Evolutionary conservation across 2,797 vertebrate genomes (phyloP).

Genomic region (Pangasius macronema): DNA sequence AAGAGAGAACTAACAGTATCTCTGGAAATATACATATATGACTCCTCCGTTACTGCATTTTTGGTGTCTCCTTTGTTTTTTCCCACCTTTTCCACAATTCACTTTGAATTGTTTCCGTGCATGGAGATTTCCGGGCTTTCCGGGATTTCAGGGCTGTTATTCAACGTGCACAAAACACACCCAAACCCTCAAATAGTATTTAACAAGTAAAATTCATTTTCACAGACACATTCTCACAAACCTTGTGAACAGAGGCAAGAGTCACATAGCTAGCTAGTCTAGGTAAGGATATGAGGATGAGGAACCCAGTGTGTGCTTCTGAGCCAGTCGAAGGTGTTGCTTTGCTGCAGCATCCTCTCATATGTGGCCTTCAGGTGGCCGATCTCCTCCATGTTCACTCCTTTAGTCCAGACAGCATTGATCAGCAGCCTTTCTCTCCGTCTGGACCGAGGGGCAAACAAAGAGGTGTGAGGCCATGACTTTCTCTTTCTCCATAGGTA

Average conservation of each 20-base stretch:
- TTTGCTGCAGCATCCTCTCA: slow-evolving; percentile 81
- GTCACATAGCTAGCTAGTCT: not conserved
- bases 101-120: not conserved
- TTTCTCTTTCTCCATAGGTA: slow-evolving; percentile 70
- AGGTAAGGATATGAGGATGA: slow-evolving; percentile 94
- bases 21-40: not conserved
- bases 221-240: not conserved
- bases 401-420: slow-evolving; percentile 88
- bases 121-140: not conserved
- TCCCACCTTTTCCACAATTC: not conserved
- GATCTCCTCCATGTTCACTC: slow-evolving; percentile 91
- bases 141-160: not conserved
- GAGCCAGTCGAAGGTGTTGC: slow-evolving; percentile 86
- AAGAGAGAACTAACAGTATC: not conserved
- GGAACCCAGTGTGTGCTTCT: slow-evolving; percentile 87
- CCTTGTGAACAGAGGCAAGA: not conserved
- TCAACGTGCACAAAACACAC: not conserved
- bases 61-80: not conserved
- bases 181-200: not conserved
- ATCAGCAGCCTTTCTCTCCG: slow-evolving; percentile 88
- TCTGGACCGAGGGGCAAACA: slow-evolving; percentile 77
- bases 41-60: not conserved
- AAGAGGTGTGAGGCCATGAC: slow-evolving; percentile 56
- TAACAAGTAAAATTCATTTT: not conserved
- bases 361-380: slow-evolving; percentile 83